Base-by-base conservation (phyloP, 2,888 invertebrate genomes). In the Tinea trinotella region DNA sequence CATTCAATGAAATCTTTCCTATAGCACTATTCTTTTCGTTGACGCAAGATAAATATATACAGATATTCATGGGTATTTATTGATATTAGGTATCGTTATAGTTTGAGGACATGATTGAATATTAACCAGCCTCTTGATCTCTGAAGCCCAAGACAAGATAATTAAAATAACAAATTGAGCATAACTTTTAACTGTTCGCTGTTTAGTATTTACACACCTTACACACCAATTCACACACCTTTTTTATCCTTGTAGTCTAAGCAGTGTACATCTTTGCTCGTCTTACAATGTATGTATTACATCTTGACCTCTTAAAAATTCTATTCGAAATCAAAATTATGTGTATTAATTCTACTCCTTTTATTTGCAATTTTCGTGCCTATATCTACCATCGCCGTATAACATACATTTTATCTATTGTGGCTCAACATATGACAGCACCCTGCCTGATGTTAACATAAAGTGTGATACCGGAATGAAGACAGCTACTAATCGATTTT, bases 271-370 rank as follows among this genome's bases (percentile, higher is more conserved):
- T 7, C 22, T 30, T 10, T 30, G 2, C 30, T 2, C 3, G 30
- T 7, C 7, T 22, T 22, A 22, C 30, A 7, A 30, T 22, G 22
- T 22, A 22, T 22, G 30, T n/a, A n/a, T n/a, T n/a, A n/a, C n/a
- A n/a, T 7, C 30, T 4, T 10, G 30, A 4, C 30, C 30, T 7
- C 2, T 10, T 40, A 6, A 15, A 40, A 12, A 13, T 40, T 13
- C 40, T 40, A 13, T n/a, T 13, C 13, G 15, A 12, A 40, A 40
- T 19, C 46, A 46, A 46, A 46, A 46, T 46, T 46, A 46, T 46
- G 46, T 46, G 46, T 46, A 46, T 46, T 46, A 46, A 46, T 46
- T 46, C 46, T 46, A 19, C 46, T 46, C 46, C 46, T 15, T 46
- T 46, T 46, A 9, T 19, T 46, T 46, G 46, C 46, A 46, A 46